Base-by-base conservation (phyloP, 2,113 vertebrate species). In the Montifringilla adamsi region DNA sequence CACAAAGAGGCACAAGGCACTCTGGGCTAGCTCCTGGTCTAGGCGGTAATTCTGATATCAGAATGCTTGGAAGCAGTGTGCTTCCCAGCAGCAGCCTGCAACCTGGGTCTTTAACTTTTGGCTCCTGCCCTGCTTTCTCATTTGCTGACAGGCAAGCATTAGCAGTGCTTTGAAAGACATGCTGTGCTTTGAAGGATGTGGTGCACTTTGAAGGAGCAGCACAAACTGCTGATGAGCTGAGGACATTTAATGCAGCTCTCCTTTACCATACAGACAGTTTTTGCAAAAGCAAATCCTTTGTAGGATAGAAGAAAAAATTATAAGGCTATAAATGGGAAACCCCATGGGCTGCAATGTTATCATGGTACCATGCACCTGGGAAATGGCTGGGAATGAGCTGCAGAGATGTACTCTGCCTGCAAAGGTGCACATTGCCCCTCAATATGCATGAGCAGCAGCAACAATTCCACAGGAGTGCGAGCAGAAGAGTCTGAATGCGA, bases 111-210 rank as follows among this genome's bases (percentile, higher is more conserved):
- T 91, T 84, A 81, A 69, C 77, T 78, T 86, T 56, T 91, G 87
- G 44, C 28, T 95, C 49, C 84, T 87, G 52, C 47, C 30, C 52
- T 90, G 53, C 68, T 92, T 92, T 89, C 68, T 92, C 55, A 52
- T 89, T 47, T 94, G 68, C 89, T 93, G 73, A 46, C 69, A 91
- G 87, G 22, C 47, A 72, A 75, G 50, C 7, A 4, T 37, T 75
- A 89, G 66, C 78, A 75, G 50, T 28, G 31, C 84, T 96, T 75
- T 81, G 86, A 84, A 96, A 75, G 76, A 44, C 69, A 37, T 50
- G 68, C 62, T 91, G 76, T 49, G 35, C 91, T 94, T 80, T 94
- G 91, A 95, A 95, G 77, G 86, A 93, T 83, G 70, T 43, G 55
- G 15, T 55, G 64, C 3, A 0, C 90, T 95, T 90, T 90, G 90